Base-by-base conservation (phyloP, 2,888 invertebrate species). In the Heliconius cydno region DNA sequence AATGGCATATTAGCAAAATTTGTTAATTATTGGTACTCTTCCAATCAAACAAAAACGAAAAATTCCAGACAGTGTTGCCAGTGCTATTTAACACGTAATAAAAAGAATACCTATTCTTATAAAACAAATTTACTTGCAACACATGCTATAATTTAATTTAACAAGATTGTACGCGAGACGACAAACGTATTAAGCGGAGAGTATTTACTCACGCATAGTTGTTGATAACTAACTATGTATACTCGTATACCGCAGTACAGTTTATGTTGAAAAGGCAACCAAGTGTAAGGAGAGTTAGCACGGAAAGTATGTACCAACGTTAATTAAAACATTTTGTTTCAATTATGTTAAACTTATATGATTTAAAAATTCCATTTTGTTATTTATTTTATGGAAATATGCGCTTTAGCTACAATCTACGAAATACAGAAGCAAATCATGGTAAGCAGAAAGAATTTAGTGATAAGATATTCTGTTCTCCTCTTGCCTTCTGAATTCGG, bases 61-160 rank as follows among this genome's bases (percentile, higher is more conserved):
- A 13, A 41, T 13, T 13, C 5, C 4, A 41, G 1, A 13, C 41
- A 41, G 46, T 5, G 13, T 46, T 41, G 13, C 41, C 41, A 41
- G 41, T 13, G 7, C 52, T 19, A 52, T 22, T 22, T 6, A 22
- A 57, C 22, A 57, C 19, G 0, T n/a, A 60, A 22, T 60, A 60
- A 60, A 60, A 60, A 10, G 10, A 60, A 10, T n/a, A 57, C 22
- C 12, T 67, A 10, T 25, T 60, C 7, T 34, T 22, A 60, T 10
- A 60, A n/a, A 22, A 52, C 9, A 60, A 60, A 60, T 34, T 34
- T 3, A 60, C 7, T 34, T 34, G 13, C 65, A 75, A 41, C 74
- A 74, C 60, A 65, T 19, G 65, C 10, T 46, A 28, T 65, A 65
- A 75, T 75, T 72, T 65, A 75, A 75, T 75, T 65, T 65, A 75